These are phyloP conservation scores for Spisula subtruncata DNA, from an alignment of 2,888 invertebrate species.

Conservation along the genomic window DNA sequence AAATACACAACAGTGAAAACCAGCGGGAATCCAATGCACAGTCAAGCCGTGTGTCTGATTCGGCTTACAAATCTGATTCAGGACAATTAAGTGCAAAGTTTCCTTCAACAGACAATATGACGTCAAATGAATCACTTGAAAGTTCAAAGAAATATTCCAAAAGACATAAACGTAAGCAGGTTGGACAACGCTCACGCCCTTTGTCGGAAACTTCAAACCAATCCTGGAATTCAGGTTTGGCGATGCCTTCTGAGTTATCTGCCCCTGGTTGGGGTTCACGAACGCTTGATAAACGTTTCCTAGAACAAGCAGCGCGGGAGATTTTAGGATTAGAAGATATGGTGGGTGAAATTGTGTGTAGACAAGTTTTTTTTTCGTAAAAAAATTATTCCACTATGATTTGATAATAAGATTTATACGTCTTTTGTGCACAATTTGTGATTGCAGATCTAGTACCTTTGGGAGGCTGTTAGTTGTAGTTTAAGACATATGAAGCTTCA, in stretches of 20 bases:
- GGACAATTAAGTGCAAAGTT: not conserved
- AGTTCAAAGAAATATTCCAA: conserved; percentile 16
- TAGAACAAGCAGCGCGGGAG: conserved; percentile 63
- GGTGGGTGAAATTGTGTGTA: not conserved
- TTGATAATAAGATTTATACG: not conserved
- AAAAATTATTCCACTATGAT: not conserved
- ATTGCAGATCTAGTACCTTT: not conserved
- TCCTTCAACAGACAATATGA: not conserved
- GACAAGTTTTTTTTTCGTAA: not conserved
- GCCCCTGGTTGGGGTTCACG: conserved; percentile 65
- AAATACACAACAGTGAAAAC: not conserved
- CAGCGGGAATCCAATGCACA: not conserved
- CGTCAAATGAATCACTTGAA: conserved; percentile 13
- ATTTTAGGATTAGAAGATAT: conserved; percentile 50
- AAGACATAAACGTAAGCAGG: not conserved
- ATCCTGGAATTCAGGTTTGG: conserved; percentile 15
- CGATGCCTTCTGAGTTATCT: conserved; percentile 41
- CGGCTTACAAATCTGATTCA: not conserved
- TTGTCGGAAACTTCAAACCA: not conserved
- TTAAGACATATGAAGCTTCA: too few relatives aligned
- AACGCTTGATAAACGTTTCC: conserved; percentile 62
- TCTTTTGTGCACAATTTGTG: not conserved
- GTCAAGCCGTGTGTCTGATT: not conserved
- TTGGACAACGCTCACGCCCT: not conserved
- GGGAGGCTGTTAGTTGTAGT: not conserved